These are phyloP conservation scores for Melanotaenia pygmaea DNA, from an alignment of 2,797 vertebrate species.

Conservation along the genomic window DNA sequence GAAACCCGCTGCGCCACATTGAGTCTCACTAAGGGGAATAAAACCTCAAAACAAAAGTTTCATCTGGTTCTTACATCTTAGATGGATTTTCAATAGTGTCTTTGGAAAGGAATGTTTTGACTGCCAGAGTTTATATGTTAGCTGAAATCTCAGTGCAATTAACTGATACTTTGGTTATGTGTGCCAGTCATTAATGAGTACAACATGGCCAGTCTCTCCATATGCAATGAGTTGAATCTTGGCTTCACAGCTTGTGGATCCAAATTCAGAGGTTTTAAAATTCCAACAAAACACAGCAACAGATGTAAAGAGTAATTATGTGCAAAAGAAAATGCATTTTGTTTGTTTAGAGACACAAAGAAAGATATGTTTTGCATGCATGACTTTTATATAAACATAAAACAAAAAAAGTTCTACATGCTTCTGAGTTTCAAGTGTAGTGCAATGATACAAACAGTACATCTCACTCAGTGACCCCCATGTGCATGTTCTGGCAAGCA, in stretches of 20 bases:
- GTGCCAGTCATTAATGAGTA: constrained; percentile 71
- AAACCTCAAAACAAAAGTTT: constrained; percentile 50
- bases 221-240: constrained; percentile 35
- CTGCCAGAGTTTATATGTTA: constrained; percentile 51
- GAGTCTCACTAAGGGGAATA: constrained; percentile 14
- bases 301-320: not conserved
- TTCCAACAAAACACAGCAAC: not conserved
- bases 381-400: not conserved
- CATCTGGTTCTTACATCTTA: constrained; percentile 37
- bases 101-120: constrained; percentile 49
- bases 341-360: not conserved
- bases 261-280: constrained; percentile 25
- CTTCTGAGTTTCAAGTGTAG: constrained; percentile 16
- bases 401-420: not conserved
- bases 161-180: constrained; percentile 60
- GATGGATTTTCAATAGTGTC: constrained; percentile 32
- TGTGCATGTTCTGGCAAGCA: constrained; percentile 68
- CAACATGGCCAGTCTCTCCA: constrained; percentile 49
- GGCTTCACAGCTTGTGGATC: constrained; percentile 6
- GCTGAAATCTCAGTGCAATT: constrained; percentile 63
- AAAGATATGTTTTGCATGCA: not conserved
- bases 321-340: not conserved
- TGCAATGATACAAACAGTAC: constrained; percentile 36
- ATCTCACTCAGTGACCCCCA: constrained; percentile 29
- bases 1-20: constrained; percentile 45